Percentiles rank a stretch among this genome's conserved stretches.
Evolutionary conservation across 1,140 invertebrate genomes (phyloP).

Genomic region (Bombus waltoni): DNA sequence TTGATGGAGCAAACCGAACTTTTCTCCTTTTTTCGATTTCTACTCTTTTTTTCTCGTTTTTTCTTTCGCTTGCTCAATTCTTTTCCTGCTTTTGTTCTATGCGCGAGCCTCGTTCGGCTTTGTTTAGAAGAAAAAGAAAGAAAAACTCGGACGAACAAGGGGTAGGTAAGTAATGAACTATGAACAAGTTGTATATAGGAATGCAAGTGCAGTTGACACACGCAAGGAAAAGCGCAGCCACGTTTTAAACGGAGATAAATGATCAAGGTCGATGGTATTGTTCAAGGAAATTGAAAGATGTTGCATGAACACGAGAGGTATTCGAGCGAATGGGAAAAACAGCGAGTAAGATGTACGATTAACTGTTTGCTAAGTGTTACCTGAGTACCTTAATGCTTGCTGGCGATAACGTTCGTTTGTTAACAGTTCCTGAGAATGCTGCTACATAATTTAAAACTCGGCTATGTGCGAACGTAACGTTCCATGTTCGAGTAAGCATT

Average conservation of each 20-base stretch:
- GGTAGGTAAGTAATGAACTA: neutral
- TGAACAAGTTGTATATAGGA: neutral
- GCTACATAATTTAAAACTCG: neutral
- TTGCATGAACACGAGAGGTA: neutral
- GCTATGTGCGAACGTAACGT: neutral
- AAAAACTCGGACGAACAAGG: neutral
- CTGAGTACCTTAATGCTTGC: too few species aligned
- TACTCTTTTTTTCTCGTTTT: neutral
- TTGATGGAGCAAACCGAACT: neutral
- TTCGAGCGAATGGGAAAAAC: conserved; percentile 3
- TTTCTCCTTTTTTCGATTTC: neutral
- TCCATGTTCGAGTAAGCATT: neutral
- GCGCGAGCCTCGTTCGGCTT: neutral
- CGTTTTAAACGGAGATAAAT: conserved; percentile 26
- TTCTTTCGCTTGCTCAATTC: neutral
- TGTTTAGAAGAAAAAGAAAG: neutral
- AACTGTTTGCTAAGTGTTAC: neutral
- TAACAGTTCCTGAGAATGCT: neutral
- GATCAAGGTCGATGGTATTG: conserved; percentile 23
- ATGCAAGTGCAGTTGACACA: conserved; percentile 1
- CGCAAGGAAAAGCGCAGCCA: neutral
- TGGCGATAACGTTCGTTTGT: neutral
- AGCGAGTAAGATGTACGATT: conserved; percentile 1
- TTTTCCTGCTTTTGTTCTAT: neutral
- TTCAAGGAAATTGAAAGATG: conserved; percentile 28